Evolutionary conservation across 1,140 invertebrate genomes (phyloP), one percentile per base, ranked within the genome.

Genomic region (Diorhabda carinulata): DNA sequence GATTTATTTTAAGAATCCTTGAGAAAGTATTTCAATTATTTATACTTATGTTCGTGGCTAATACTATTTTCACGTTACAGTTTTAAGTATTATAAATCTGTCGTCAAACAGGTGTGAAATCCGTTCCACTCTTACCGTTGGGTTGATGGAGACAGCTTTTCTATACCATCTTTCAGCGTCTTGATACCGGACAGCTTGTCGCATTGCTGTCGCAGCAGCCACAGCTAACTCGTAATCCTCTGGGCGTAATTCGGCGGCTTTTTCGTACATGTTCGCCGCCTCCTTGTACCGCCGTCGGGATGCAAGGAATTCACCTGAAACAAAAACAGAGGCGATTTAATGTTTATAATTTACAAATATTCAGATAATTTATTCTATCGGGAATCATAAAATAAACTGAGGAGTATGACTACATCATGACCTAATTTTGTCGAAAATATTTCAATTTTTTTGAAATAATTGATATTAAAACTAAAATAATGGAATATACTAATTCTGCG

Each of bases 111-210:
- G n/a, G 47, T 52, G n/a, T 52, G n/a, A 6, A 52, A 52, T 52
- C 47, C n/a, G 6, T 52, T 52, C 3, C 60, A 45, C 63, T 75
- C 85, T 85, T 80, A 93, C 92, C 78, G 86, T 78, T 61, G 91
- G 91, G 80, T 87, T 86, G 3, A 93, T 80, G n/a, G 80, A 79
- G 2, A 88, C 86, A 5, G 91, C 91, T 78, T 88, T 86, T 64
- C 89, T 85, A 82, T 97, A 98, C 87, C 91, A 93, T 52, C 86
- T 81, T 78, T 97, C 95, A 1, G 96, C 94, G 67, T 91, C 89
- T 7, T 85, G 82, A 72, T 91, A 91, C 44, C 90, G 85, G 41
- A 90, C 88, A 7, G 91, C 88, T 76, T 94, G 89, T 64, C 94
- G 83, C 71, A 97, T 84, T 0, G 92, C 91, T 43, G 93, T 93